Evolutionary conservation across 1,140 invertebrate genomes (phyloP), one percentile per base, ranked within the genome.

Genomic region (Trichogramma pretiosum): DNA sequence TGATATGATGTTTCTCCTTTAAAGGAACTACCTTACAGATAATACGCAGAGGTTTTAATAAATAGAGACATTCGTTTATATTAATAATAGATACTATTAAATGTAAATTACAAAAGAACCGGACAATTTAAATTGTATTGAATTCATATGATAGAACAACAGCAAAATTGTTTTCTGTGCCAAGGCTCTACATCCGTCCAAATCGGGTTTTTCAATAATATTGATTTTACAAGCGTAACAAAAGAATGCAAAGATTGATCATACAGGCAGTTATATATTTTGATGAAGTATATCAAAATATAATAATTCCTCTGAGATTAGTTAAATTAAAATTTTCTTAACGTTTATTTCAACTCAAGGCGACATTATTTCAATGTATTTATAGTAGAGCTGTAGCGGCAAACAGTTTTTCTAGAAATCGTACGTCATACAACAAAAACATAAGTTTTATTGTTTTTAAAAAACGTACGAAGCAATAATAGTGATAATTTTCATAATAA

Each of bases 401-500:
- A 58, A 64, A 65, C 54, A 54, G 59, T 56, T 42, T 44, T n/a
- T n/a, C n/a, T n/a, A n/a, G n/a, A n/a, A n/a, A n/a, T n/a, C n/a
- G n/a, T n/a, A n/a, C n/a, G 48, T 46, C 48, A 56, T 54, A 42
- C 56, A n/a, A 59, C 28, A 23, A 28, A 38, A 40, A 60, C 59
- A 60, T 53, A 59, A 55, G 54, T 42, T n/a, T 53, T 56, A 64
- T 64, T 65, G 62, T 65, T 66, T 66, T 58, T n/a, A n/a, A 61
- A 63, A 62, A 63, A 58, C 61, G 63, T 65, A 64, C 61, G 61
- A 53, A 64, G 63, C 63, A 65, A 67, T 65, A 65, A 64, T 65
- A 66, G 59, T 61, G 61, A 65, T 66, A 65, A 63, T 63, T 66
- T n/a, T 66, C 63, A 45, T 64, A 64, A 61, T 65, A 67, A 67